Evolutionary conservation across 2,797 vertebrate species (phyloP).

Genomic region (Danio kyathit): DNA sequence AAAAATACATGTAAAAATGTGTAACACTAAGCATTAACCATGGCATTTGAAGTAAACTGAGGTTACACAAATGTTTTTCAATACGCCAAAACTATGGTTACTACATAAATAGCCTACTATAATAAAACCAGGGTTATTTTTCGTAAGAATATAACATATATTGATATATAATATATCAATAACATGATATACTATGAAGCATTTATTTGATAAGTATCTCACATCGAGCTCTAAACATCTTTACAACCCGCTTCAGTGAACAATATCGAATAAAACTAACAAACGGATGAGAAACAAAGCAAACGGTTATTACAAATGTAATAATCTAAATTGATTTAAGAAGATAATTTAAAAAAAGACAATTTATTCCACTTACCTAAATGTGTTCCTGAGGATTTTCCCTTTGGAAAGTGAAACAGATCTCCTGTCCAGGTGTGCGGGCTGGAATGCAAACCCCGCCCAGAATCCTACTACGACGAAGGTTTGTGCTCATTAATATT

Average conservation of each 20-base stretch:
- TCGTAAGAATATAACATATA: no score
- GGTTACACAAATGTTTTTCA: no score
- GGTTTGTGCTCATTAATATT: constrained; percentile 1
- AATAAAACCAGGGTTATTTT: no score
- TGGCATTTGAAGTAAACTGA: no score
- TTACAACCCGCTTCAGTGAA: not conserved
- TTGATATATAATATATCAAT: no score
- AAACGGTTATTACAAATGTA: not conserved
- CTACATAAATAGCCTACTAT: no score
- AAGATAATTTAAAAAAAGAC: not conserved
- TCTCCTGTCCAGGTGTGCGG: constrained; percentile 46
- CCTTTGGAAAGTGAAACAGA: constrained; percentile 32
- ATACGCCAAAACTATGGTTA: no score
- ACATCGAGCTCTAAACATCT: not conserved
- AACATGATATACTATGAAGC: not conserved
- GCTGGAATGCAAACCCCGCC: constrained; percentile 22
- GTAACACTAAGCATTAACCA: no score
- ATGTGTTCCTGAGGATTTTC: constrained; percentile 1
- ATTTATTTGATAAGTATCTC: not conserved
- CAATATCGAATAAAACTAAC: not conserved
- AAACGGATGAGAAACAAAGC: not conserved
- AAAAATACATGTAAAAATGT: no score
- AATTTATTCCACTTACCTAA: constrained; percentile 7
- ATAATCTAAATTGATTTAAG: not conserved
- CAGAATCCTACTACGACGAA: constrained; percentile 11